Percentiles rank a stretch among this genome's conserved stretches.
Conservation (phyloP, 2,797 vertebrate species). For the Sarcoramphus papa region DNA sequence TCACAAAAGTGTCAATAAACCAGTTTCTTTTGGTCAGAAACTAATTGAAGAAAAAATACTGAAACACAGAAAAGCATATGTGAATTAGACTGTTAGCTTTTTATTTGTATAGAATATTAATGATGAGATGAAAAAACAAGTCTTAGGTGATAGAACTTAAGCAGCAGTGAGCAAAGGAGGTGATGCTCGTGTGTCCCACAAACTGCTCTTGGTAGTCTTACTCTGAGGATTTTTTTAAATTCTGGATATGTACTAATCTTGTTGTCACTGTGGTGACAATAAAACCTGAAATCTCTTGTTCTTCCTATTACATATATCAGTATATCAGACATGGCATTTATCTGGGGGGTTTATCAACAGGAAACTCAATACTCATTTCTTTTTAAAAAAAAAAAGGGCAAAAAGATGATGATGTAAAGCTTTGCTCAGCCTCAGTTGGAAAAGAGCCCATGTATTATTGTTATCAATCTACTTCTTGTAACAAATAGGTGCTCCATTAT, state of each 20-base stretch:
- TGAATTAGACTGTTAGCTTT: not conserved
- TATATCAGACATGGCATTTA: not conserved
- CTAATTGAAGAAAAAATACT: not conserved
- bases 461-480: not conserved
- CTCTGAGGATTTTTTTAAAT: not conserved
- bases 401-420: not conserved
- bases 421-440: not conserved
- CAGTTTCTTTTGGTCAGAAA: not conserved
- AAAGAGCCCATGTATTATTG: not conserved
- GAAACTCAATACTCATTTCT: not conserved
- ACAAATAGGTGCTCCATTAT: not conserved
- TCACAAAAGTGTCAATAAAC: not conserved
- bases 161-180: not conserved
- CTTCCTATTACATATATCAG: not conserved
- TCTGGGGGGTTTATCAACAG: not conserved
- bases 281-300: not conserved
- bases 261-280: not conserved
- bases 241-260: not conserved
- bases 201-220: not conserved
- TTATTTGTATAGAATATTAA: not conserved
- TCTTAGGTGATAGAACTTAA: not conserved
- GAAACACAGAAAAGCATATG: not conserved
- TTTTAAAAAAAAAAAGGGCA: not conserved
- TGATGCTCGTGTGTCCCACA: not conserved
- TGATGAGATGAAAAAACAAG: not conserved